Evolutionary conservation across 2,888 invertebrate genomes (phyloP).

Genomic region (Chloromyia formosa): DNA sequence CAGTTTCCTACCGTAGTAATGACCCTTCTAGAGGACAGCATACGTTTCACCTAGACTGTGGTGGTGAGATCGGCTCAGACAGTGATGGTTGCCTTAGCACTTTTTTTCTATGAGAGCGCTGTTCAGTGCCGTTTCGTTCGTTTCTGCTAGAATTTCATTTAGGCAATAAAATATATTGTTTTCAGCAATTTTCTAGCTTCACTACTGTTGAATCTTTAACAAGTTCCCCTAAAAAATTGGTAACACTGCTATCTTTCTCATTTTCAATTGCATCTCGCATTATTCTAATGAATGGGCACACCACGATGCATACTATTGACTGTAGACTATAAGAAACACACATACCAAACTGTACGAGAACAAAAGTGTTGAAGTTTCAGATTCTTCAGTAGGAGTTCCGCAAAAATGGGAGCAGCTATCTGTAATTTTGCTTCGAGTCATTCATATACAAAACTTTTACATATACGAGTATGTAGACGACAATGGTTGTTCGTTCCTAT

Average conservation of each 20-base stretch:
- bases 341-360: not conserved
- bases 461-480: not conserved
- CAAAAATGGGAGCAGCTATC: not conserved
- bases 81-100: too few relatives aligned
- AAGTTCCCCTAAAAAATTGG: too few relatives aligned
- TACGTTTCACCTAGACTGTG: too few relatives aligned
- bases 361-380: not conserved
- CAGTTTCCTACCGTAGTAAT: too few relatives aligned
- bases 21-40: too few relatives aligned
- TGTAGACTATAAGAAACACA: not conserved
- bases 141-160: too few relatives aligned
- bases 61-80: too few relatives aligned
- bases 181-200: too few relatives aligned
- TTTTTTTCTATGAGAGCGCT: too few relatives aligned
- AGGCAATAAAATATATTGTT: too few relatives aligned
- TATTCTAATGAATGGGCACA: not conserved
- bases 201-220: too few relatives aligned
- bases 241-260: not conserved
- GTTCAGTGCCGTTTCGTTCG: too few relatives aligned
- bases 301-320: not conserved
- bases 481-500: not conserved
- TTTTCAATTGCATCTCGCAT: not conserved
- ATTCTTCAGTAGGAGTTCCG: not conserved
- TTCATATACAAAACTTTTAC: not conserved
- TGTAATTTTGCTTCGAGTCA: slow-evolving; percentile 17